Percentiles rank a stretch among this genome's conserved stretches.
Evolutionary conservation across 2,113 vertebrate species (phyloP).

Genomic region (Sterna hirundo): DNA sequence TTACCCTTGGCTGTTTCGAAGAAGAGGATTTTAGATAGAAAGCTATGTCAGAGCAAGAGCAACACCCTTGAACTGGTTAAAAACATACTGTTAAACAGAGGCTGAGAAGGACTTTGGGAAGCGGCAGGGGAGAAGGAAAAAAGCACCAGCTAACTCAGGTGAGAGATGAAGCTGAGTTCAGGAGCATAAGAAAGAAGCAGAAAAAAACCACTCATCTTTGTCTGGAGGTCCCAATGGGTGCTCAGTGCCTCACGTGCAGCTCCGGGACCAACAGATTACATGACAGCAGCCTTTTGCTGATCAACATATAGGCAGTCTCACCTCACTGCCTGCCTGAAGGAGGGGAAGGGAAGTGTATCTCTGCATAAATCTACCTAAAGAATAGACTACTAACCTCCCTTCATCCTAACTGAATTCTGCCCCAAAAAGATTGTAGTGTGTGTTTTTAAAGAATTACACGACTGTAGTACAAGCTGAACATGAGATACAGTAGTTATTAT

Average conservation of each 20-base stretch:
- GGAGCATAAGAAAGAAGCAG: neutral
- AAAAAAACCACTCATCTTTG: neutral
- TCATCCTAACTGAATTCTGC: neutral
- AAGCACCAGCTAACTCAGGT: neutral
- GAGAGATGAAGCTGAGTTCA: neutral
- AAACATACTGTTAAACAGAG: neutral
- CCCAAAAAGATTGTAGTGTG: neutral
- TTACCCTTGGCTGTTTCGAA: neutral
- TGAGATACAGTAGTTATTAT: neutral
- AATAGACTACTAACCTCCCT: neutral
- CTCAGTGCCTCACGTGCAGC: neutral
- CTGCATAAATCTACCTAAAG: neutral
- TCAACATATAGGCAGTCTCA: neutral
- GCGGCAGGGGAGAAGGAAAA: neutral
- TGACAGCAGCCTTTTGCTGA: neutral
- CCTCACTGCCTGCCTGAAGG: neutral
- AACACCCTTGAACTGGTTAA: neutral
- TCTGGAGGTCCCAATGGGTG: neutral
- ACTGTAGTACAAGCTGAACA: neutral
- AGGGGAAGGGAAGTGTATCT: neutral
- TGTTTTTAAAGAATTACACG: rapidly evolving
- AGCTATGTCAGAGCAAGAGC: neutral
- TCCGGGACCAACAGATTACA: rapidly evolving
- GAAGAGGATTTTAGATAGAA: neutral
- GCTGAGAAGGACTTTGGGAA: neutral